phyloP scores from a whole-genome alignment of 2,888 invertebrate species.

The Theretra japonica region DNA sequence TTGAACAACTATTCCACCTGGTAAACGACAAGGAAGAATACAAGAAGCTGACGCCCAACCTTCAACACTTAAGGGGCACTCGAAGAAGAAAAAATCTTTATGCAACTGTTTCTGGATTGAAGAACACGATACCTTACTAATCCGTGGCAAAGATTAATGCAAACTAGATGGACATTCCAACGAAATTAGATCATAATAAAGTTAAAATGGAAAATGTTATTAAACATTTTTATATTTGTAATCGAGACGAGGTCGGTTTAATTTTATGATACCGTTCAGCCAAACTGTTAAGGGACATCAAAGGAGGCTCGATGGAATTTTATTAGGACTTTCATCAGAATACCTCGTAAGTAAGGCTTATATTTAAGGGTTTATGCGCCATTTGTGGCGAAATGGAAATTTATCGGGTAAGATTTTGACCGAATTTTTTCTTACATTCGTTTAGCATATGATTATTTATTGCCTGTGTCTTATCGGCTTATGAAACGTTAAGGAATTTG shows the following conservation, averaged over 20 bases:
- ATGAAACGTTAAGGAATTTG: neutral
- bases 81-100: neutral
- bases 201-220: neutral
- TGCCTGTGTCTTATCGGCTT: slow-evolving; percentile 7
- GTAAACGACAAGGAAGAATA: no score
- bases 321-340: slow-evolving; percentile 45
- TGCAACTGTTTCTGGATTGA: neutral
- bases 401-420: slow-evolving; percentile 35
- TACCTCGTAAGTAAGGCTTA: slow-evolving; percentile 37
- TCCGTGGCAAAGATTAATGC: neutral
- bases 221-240: slow-evolving; percentile 31
- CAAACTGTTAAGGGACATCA: slow-evolving; percentile 48
- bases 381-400: slow-evolving; percentile 42
- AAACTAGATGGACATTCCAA: neutral
- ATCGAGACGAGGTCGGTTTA: slow-evolving; percentile 39
- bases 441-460: slow-evolving; percentile 29
- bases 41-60: no score
- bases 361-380: slow-evolving; percentile 43
- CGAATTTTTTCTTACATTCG: slow-evolving; percentile 14
- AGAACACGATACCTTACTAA: neutral
- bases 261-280: slow-evolving; percentile 47
- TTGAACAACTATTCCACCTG: no score
- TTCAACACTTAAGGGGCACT: no score
- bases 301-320: slow-evolving; percentile 43
- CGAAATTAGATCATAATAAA: slow-evolving; percentile 4